Percentiles rank a stretch among this genome's conserved stretches.
phyloP scores from a whole-genome alignment of 2,797 vertebrate species.

The Bradypus variegatus region DNA sequence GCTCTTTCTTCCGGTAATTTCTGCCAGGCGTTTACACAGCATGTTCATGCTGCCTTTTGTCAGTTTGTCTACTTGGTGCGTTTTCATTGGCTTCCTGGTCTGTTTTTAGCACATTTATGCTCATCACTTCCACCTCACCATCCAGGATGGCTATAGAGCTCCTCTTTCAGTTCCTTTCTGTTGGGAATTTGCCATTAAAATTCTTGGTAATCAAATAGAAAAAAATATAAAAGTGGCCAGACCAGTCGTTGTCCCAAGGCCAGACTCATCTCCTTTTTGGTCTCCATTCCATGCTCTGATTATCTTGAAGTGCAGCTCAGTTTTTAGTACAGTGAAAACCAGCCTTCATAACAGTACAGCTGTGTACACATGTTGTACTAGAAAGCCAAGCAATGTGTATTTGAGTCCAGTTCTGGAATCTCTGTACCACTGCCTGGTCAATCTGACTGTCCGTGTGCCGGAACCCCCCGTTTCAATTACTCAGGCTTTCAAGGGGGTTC shows the following conservation, averaged over 20 bases:
- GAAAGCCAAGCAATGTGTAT: background rate
- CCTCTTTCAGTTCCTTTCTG: background rate
- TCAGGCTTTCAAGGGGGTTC: background rate
- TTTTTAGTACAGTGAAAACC: background rate
- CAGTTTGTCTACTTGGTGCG: too few species aligned
- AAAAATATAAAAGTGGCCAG: background rate
- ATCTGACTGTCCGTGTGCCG: background rate
- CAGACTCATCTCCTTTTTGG: background rate
- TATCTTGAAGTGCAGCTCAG: background rate
- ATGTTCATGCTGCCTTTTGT: background rate
- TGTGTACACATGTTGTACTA: background rate
- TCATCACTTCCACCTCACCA: accelerated
- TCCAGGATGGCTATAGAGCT: background rate
- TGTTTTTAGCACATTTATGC: background rate
- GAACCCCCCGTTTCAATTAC: background rate
- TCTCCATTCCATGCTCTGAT: background rate
- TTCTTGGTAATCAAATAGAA: background rate
- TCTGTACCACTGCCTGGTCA: too few species aligned
- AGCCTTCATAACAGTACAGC: background rate
- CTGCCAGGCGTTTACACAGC: background rate
- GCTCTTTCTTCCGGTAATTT: too few species aligned
- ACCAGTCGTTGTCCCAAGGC: too few species aligned
- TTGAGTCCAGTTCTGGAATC: background rate
- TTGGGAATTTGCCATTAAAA: background rate
- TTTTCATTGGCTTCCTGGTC: background rate